Percentiles rank a stretch among this genome's conserved stretches.
These are phyloP conservation scores for Conger conger DNA, from an alignment of 2,113 vertebrate species.

Conservation along the genomic window DNA sequence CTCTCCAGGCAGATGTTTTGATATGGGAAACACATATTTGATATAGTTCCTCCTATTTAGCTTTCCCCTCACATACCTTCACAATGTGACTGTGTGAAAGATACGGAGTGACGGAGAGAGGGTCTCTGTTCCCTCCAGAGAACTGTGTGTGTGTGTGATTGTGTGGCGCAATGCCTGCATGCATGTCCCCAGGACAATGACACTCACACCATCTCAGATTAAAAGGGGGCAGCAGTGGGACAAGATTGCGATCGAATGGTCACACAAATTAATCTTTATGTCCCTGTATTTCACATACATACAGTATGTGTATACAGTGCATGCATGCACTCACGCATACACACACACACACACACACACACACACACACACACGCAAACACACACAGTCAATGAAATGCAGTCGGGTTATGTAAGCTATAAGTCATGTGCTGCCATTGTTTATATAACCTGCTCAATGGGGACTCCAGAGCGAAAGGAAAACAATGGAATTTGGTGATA, in stretches of 20 bases:
- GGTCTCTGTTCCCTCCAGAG: conserved; percentile 16
- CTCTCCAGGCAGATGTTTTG: conserved; percentile 45
- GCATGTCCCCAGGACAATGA: neutral
- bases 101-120: conserved; percentile 20
- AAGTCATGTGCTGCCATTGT: conserved; percentile 4
- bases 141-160: neutral
- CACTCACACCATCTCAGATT: neutral
- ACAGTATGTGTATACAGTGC: no score
- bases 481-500: conserved; percentile 16
- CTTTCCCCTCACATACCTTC: conserved; percentile 45
- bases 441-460: conserved; percentile 11
- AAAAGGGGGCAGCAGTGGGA: neutral
- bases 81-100: conserved; percentile 31
- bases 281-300: neutral
- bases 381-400: neutral
- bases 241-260: neutral
- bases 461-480: neutral
- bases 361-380: neutral
- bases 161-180: neutral
- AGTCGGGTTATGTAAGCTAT: conserved; percentile 24
- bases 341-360: neutral
- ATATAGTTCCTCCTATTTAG: conserved; percentile 38
- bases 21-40: conserved; percentile 48
- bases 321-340: neutral
- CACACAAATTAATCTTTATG: neutral